These are phyloP conservation scores for Phallusia fumigata DNA, from an alignment of 23 tunicate species.

Conservation along the genomic window DNA sequence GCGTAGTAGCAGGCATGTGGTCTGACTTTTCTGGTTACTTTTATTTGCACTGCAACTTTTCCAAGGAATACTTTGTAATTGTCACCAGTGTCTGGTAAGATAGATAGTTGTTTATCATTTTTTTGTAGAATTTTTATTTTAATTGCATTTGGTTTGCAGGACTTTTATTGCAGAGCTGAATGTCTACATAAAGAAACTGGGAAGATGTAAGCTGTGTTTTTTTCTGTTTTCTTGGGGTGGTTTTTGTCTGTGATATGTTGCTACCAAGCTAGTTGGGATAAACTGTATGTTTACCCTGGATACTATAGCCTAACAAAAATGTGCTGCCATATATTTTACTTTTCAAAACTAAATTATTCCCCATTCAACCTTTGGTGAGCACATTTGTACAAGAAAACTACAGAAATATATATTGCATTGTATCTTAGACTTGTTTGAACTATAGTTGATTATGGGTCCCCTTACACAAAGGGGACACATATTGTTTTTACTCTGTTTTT, in stretches of 20 bases:
- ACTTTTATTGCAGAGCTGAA: constrained; percentile 82
- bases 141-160: constrained; percentile 30
- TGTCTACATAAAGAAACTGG: constrained; percentile 71
- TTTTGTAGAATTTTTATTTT: background rate
- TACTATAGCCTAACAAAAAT: background rate
- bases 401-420: no score
- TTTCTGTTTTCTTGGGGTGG: background rate
- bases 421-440: no score
- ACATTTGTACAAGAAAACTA: no score
- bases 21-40: constrained; percentile 11
- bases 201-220: constrained; percentile 46
- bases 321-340: no score
- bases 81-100: background rate
- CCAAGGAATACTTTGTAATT: background rate
- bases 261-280: background rate
- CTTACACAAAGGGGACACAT: no score
- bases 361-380: no score
- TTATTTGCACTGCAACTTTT: constrained; percentile 7
- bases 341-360: no score
- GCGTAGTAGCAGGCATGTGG: constrained; percentile 60
- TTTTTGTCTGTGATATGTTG: background rate
- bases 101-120: background rate
- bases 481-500: no score
- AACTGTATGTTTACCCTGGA: background rate
- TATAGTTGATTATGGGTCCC: no score